Percentiles rank a stretch among this genome's conserved stretches.
Evolutionary conservation across 2,888 invertebrate species (phyloP).

Genomic region (Hirudinaria manillensis): DNA sequence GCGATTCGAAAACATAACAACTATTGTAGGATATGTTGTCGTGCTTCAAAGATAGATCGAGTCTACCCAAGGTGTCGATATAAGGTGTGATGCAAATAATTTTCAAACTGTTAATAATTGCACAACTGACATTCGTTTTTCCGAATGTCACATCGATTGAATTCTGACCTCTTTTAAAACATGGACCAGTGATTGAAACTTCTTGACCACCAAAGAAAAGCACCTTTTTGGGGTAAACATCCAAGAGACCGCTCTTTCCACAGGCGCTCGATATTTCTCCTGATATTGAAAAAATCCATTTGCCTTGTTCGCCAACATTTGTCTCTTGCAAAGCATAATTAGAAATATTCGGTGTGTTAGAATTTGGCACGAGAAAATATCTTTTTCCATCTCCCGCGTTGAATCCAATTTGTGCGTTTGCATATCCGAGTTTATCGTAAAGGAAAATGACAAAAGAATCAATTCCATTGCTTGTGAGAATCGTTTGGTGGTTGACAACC

Average conservation of each 20-base stretch:
- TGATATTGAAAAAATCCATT: constrained; percentile 32
- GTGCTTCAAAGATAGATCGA: background rate
- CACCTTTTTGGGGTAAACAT: constrained; percentile 27
- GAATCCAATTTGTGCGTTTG: constrained; percentile 28
- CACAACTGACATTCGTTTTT: background rate
- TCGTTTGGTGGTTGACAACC: constrained; percentile 28
- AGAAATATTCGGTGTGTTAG: constrained; percentile 15
- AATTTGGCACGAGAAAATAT: constrained; percentile 13
- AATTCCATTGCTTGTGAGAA: constrained; percentile 30
- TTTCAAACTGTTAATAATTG: background rate
- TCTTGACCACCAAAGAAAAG: constrained; percentile 25
- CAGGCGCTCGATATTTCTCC: constrained; percentile 25
- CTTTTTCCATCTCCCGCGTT: constrained; percentile 31
- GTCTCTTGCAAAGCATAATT: constrained; percentile 25
- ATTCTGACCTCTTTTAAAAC: constrained; percentile 1
- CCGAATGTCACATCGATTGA: constrained; percentile 21
- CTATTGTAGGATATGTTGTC: constrained; percentile 11
- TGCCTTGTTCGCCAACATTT: constrained; percentile 26
- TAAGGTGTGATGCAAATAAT: constrained; percentile 22
- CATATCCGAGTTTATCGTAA: constrained; percentile 20
- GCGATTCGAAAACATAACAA: background rate
- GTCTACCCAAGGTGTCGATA: constrained; percentile 11
- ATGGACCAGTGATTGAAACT: constrained; percentile 26
- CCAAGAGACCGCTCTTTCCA: constrained; percentile 11
- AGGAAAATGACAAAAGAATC: constrained; percentile 29